These are phyloP conservation scores for Clarias laeviceps DNA, from an alignment of 2,797 vertebrate genomes.

Conservation along the genomic window DNA sequence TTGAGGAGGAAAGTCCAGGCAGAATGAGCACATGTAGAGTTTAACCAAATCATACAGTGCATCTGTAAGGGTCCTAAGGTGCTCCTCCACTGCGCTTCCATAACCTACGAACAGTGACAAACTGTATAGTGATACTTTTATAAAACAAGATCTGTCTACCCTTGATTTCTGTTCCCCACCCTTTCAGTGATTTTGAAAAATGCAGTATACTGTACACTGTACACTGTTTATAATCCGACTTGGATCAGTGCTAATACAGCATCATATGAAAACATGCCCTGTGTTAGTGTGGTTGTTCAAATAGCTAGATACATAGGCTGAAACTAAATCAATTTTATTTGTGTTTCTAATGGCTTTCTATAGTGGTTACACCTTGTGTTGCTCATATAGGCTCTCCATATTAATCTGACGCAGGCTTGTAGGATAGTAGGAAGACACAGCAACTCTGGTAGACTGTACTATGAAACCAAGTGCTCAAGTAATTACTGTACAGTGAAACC, in stretches of 20 bases:
- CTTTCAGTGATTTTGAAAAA: neutral
- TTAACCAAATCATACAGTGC: conserved; percentile 85
- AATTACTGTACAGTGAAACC: neutral
- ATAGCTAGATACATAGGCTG: neutral
- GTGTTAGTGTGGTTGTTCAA: neutral
- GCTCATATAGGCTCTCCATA: neutral
- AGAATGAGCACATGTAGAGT: conserved; percentile 83
- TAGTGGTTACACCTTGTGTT: neutral
- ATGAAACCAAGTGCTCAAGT: neutral
- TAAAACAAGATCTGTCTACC: neutral
- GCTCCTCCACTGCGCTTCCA: conserved; percentile 78
- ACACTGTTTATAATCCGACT: neutral
- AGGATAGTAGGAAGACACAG: neutral
- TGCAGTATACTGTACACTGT: too few relatives aligned
- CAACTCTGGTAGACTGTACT: neutral
- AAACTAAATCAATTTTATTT: neutral
- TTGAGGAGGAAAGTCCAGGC: conserved; percentile 57
- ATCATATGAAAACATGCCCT: neutral
- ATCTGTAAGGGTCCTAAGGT: conserved; percentile 80
- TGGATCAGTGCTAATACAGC: neutral
- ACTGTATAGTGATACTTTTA: neutral
- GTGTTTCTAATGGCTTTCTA: neutral
- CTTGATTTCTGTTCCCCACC: neutral
- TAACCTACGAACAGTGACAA: conserved; percentile 67
- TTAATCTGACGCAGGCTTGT: neutral